These are phyloP conservation scores for Calidris pygmaea DNA, from an alignment of 2,113 vertebrate species.

Conservation along the genomic window DNA sequence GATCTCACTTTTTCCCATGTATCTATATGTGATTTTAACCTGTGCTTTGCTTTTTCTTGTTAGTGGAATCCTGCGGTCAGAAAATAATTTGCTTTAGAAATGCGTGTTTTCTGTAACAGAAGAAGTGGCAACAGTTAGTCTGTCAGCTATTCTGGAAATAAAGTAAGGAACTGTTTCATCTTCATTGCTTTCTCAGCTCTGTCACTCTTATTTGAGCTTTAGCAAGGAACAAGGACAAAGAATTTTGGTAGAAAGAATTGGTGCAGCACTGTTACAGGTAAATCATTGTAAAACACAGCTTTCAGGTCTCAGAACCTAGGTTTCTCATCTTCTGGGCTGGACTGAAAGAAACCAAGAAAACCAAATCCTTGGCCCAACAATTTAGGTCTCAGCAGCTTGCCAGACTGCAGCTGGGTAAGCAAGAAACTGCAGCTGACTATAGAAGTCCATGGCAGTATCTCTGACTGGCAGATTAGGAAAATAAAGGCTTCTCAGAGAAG, in stretches of 20 bases:
- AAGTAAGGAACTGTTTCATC: neutral
- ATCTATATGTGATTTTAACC: neutral
- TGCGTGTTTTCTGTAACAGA: neutral
- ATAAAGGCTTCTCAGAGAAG: neutral
- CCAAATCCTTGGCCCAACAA: neutral
- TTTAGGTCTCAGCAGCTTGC: neutral
- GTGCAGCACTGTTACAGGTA: neutral
- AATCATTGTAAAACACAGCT: neutral
- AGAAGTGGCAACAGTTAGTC: neutral
- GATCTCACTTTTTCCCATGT: neutral
- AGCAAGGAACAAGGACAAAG: neutral
- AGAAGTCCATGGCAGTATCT: neutral
- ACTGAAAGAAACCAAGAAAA: neutral
- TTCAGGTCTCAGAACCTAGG: neutral
- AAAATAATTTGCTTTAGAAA: neutral
- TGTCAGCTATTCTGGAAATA: neutral
- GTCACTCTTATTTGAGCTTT: neutral
- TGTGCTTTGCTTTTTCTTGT: neutral
- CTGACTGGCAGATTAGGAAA: neutral
- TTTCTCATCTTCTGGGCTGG: neutral
- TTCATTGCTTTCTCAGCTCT: neutral
- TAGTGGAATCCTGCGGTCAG: fast-evolving
- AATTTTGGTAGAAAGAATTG: neutral
- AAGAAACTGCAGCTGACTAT: neutral
- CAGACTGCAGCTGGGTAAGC: neutral